These are phyloP conservation scores for Halcyon malimbica DNA, from an alignment of 2,113 vertebrate genomes.

Conservation along the genomic window DNA sequence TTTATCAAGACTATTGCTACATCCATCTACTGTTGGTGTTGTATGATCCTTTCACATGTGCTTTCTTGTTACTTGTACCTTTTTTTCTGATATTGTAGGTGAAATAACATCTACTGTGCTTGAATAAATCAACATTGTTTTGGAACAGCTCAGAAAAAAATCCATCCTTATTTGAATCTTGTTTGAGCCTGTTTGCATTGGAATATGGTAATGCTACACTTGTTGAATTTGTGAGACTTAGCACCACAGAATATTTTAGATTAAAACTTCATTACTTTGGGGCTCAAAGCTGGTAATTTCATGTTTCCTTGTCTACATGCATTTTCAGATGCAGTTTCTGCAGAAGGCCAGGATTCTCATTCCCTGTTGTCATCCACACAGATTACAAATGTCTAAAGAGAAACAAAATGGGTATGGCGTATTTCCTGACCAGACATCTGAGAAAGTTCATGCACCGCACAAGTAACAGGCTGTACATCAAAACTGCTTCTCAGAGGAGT, in stretches of 20 bases:
- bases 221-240: neutral
- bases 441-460: neutral
- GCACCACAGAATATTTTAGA: neutral
- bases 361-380: neutral
- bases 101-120: neutral
- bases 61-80: neutral
- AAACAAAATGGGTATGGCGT: neutral
- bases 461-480: neutral
- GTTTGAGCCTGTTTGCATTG: neutral
- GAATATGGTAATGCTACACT: neutral
- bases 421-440: neutral
- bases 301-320: neutral
- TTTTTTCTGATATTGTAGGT: neutral
- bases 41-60: neutral
- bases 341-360: neutral
- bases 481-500: neutral
- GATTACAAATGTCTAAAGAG: neutral
- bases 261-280: neutral
- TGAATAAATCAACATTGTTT: neutral
- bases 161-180: neutral
- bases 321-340: neutral
- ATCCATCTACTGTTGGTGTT: neutral
- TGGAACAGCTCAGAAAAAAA: neutral
- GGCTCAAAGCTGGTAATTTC: neutral
- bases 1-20: neutral